Evolutionary conservation across 2,888 invertebrate genomes (phyloP).

Genomic region (Atrina japonica): DNA sequence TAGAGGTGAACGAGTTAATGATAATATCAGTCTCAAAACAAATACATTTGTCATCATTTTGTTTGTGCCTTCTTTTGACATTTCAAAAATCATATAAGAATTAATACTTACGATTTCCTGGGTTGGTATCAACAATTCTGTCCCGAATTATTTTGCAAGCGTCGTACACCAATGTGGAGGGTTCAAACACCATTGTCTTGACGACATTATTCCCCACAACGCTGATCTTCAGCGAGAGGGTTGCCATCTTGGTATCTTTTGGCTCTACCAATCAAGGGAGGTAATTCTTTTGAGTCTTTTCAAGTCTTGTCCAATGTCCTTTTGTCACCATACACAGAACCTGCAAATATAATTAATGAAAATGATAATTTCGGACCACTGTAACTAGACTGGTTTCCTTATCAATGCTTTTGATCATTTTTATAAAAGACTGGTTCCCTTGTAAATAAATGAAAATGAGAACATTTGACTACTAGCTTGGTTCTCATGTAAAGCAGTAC

Average conservation of each 20-base stretch:
- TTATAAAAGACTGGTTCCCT: too few relatives aligned
- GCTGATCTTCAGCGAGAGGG: slow-evolving; percentile 82
- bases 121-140: slow-evolving; percentile 91
- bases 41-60: too few relatives aligned
- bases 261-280: background rate
- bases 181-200: slow-evolving; percentile 99
- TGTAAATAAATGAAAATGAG: too few relatives aligned
- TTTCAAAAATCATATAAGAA: too few relatives aligned
- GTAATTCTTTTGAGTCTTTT: slow-evolving; percentile 9
- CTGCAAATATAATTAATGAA: slow-evolving; percentile 20
- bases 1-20: too few relatives aligned
- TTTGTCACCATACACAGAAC: slow-evolving; percentile 29
- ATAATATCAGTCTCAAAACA: too few relatives aligned
- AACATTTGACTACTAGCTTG: too few relatives aligned
- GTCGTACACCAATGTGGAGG: slow-evolving; percentile 96
- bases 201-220: slow-evolving; percentile 85
- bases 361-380: too few relatives aligned
- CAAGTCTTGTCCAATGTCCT: slow-evolving; percentile 31
- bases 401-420: too few relatives aligned
- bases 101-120: slow-evolving; percentile 90
- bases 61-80: too few relatives aligned
- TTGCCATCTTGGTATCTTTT: slow-evolving; percentile 76
- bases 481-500: too few relatives aligned
- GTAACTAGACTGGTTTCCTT: too few relatives aligned
- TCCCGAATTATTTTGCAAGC: slow-evolving; percentile 97